A percentile compares a stretch with the other conserved stretches of the same genome.
Conservation (phyloP, 2,797 vertebrate genomes). For the Crocidura indochinensis region DNA sequence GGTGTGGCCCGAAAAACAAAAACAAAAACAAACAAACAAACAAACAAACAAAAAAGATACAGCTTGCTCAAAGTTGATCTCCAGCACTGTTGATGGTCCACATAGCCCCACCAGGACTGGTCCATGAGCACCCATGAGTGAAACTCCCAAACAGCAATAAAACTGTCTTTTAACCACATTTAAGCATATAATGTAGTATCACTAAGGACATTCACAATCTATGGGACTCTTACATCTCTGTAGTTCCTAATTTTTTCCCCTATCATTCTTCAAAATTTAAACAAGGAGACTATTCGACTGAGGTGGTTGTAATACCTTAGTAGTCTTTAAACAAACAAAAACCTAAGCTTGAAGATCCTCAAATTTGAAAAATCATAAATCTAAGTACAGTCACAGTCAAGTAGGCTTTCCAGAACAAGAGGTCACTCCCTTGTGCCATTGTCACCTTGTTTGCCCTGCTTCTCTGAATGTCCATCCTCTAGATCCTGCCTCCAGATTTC, state of each 20-base stretch:
- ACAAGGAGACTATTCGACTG: not conserved
- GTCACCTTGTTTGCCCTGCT: not conserved
- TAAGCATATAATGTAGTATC: not conserved
- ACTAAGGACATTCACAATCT: not conserved
- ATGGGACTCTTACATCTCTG: not conserved
- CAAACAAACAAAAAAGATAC: too few relatives aligned
- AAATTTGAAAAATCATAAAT: not conserved
- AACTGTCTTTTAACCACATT: constrained; percentile 22
- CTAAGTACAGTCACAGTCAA: not conserved
- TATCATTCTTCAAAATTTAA: not conserved
- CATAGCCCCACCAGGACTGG: too few relatives aligned
- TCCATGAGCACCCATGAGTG: too few relatives aligned
- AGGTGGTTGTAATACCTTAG: not conserved
- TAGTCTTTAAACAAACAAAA: not conserved
- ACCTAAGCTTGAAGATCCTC: not conserved
- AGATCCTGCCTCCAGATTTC: too few relatives aligned
- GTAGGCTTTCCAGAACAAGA: not conserved
- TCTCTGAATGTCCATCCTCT: not conserved
- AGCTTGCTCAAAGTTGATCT: too few relatives aligned
- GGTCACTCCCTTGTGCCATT: not conserved
- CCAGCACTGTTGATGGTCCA: too few relatives aligned
- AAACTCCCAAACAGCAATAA: too few relatives aligned
- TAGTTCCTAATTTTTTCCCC: constrained; percentile 42
- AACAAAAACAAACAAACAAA: too few relatives aligned
- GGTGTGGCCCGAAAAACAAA: too few relatives aligned